These are phyloP conservation scores for Eolophus roseicapilla DNA, from an alignment of 2,113 vertebrate species.

Conservation along the genomic window DNA sequence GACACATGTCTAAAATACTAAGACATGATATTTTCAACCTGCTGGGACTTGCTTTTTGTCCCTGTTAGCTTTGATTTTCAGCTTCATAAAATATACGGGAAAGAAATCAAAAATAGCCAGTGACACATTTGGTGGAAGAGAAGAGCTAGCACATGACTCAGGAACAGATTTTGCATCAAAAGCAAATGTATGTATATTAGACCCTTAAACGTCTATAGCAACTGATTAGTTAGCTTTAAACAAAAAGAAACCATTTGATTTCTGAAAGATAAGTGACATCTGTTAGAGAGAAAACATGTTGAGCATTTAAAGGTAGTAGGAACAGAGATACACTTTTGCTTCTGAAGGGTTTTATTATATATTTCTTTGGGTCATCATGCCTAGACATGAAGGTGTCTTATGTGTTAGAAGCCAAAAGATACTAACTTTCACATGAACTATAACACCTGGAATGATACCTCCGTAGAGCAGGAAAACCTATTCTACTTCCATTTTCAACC, in stretches of 20 bases:
- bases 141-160: constrained; percentile 3
- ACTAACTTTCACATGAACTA: background rate
- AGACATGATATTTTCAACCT: constrained; percentile 70
- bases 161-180: constrained; percentile 10
- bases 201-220: background rate
- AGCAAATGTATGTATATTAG: constrained; percentile 8
- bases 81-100: constrained; percentile 58
- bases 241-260: background rate
- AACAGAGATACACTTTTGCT: background rate
- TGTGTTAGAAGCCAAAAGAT: background rate
- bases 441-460: background rate
- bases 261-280: background rate
- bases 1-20: constrained; percentile 72
- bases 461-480: background rate
- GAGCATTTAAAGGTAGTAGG: background rate
- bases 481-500: background rate
- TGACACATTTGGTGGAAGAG: constrained; percentile 39
- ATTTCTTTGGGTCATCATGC: background rate
- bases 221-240: background rate
- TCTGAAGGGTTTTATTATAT: background rate
- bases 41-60: constrained; percentile 69
- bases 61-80: constrained; percentile 70
- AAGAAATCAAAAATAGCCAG: constrained; percentile 49
- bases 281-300: background rate
- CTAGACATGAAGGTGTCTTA: background rate